Evolutionary conservation across 2,888 invertebrate species (phyloP), one percentile per base, ranked within the genome.

Genomic region (Himalopsyche japonica): DNA sequence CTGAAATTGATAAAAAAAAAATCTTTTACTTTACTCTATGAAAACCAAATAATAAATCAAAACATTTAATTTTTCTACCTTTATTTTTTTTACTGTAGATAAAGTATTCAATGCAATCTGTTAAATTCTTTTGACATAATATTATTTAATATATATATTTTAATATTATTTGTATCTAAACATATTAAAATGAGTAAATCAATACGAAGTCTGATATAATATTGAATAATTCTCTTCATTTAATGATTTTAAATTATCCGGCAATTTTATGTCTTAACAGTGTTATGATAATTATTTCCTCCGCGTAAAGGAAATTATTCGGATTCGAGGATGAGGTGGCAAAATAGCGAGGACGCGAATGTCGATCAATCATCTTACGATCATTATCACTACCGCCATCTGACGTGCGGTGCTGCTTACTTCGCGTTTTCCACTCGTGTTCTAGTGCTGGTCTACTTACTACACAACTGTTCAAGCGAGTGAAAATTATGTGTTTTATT

Each of bases 1-100:
- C 97, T 98, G 90, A 76, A 87, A 88, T n/a, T 30, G 10, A 24
- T 4, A 20, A 20, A 34, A 43, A 15, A 43, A 43, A 3, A 43
- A 15, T 43, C 1, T 37, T 37, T 8, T 37, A 10, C 10, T 10
- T 1, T 37, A 8, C 6, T 7, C 10, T 37, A 7, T 10, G 2
- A 8, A 37, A 8, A 8, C 8, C 8, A 37, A 8, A 37, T 1
- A 37, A 8, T 10, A 37, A 8, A 37, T 8, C 37, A 37, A 37
- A 8, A 37, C 32, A 4, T 37, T 34, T 6, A 3, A 6, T 34
- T 34, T 34, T 34, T 34, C 6, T n/a, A n/a, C n/a, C n/a, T n/a
- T n/a, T n/a, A n/a, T n/a, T n/a, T 4, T 32, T 6, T 32, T 3
- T 32, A 4, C 6, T 6, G 32, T 32, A 32, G 32, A 32, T 32